Conservation (phyloP, 2,113 vertebrate genomes). For the Psittacara wagleri region DNA sequence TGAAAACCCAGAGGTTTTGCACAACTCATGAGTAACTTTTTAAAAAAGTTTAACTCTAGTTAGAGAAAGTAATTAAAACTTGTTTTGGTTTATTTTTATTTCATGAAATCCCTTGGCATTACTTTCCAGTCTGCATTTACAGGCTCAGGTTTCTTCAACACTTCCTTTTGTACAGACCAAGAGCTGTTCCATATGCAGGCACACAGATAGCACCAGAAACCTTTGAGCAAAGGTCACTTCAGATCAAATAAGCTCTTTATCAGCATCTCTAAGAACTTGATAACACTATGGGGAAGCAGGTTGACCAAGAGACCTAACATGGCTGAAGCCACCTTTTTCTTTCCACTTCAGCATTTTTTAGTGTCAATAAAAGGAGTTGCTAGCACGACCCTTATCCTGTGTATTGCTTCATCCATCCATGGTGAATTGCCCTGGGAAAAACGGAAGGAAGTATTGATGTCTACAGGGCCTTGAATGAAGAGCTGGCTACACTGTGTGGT, state of each 20-base stretch:
- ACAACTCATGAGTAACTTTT: background rate
- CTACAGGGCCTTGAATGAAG: background rate
- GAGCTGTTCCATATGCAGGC: background rate
- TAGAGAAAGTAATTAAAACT: background rate
- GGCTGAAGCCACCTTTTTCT: background rate
- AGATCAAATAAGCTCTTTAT: background rate
- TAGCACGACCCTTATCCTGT: background rate
- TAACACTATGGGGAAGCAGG: background rate
- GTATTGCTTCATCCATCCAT: background rate
- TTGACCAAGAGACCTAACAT: background rate
- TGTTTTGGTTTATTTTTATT: background rate
- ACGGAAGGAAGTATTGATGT: background rate
- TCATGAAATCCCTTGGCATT: background rate
- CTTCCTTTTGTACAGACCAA: background rate
- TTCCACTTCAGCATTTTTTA: background rate
- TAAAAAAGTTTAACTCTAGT: background rate
- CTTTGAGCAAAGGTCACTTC: background rate
- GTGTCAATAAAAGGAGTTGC: background rate
- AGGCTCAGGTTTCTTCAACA: background rate
- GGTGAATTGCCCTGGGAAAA: background rate
- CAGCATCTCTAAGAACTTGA: background rate
- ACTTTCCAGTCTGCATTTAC: background rate
- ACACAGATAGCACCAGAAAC: background rate
- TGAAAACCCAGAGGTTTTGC: background rate
- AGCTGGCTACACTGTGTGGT: background rate